Conservation (phyloP, 2,888 invertebrate species). For the Fabriciana adippe region DNA sequence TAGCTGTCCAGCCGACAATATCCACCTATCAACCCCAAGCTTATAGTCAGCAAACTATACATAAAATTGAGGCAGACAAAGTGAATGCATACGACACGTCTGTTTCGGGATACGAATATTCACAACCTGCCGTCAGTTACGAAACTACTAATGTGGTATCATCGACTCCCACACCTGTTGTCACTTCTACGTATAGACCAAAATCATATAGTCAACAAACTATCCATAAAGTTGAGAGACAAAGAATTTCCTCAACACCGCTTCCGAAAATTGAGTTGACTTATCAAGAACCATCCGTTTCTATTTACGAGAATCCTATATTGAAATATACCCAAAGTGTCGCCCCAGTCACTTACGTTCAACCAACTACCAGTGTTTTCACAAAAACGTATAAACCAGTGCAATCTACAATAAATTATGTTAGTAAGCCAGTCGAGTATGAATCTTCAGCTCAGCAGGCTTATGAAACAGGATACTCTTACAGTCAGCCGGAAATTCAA, state of each 20-base stretch:
- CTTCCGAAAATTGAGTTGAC: constrained; percentile 55
- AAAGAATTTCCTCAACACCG: constrained; percentile 61
- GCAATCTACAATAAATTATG: constrained; percentile 59
- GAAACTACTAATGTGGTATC: constrained; percentile 57
- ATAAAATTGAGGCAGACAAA: constrained; percentile 58
- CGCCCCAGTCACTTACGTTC: constrained; percentile 60
- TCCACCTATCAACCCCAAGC: constrained; percentile 58
- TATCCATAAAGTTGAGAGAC: constrained; percentile 58
- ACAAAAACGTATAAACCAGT: constrained; percentile 64
- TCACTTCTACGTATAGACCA: constrained; percentile 51
- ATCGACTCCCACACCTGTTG: constrained; percentile 56
- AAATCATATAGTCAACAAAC: constrained; percentile 59
- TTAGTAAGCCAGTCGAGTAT: constrained; percentile 55
- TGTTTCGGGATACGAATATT: constrained; percentile 43
- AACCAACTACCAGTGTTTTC: constrained; percentile 60
- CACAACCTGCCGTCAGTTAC: constrained; percentile 50
- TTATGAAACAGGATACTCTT: constrained; percentile 61
- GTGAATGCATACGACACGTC: constrained; percentile 59
- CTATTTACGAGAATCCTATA: constrained; percentile 69
- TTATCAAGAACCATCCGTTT: constrained; percentile 65
- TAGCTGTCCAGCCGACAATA: constrained; percentile 30
- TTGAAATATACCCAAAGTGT: constrained; percentile 61
- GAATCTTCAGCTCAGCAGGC: constrained; percentile 51
- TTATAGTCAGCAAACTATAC: constrained; percentile 64
- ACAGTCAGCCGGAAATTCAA: constrained; percentile 72